A percentile compares a stretch with the other conserved stretches of the same genome.
phyloP scores from a whole-genome alignment of 2,113 vertebrate genomes.

The Leucopsar rothschildi region DNA sequence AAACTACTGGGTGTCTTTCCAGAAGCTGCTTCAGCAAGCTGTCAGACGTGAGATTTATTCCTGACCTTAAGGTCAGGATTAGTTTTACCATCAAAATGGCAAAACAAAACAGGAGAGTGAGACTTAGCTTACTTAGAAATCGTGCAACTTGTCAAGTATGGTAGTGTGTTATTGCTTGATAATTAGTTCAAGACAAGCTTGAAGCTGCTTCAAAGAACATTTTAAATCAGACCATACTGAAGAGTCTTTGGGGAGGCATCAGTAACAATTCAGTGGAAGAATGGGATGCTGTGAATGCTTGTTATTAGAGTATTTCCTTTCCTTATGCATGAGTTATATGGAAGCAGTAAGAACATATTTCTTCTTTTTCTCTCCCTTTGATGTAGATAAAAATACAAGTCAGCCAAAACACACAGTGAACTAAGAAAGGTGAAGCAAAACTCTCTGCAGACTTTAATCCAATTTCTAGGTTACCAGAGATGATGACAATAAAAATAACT shows the following conservation, averaged over 20 bases:
- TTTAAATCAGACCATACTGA: constrained; percentile 47
- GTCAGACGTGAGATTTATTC: constrained; percentile 35
- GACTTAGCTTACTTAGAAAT: constrained; percentile 7
- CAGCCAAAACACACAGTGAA: constrained; percentile 5
- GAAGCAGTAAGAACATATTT: background rate
- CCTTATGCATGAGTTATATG: background rate
- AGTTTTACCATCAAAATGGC: constrained; percentile 24
- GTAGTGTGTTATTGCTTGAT: constrained; percentile 19
- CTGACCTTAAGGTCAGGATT: constrained; percentile 42
- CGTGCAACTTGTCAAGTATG: constrained; percentile 30
- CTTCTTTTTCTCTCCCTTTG: constrained; percentile 7
- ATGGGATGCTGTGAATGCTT: background rate
- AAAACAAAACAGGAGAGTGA: constrained; percentile 18
- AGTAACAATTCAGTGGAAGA: constrained; percentile 19
- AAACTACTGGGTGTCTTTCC: constrained; percentile 45
- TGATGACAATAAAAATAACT: background rate
- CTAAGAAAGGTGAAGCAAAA: constrained; percentile 18
- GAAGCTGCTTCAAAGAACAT: constrained; percentile 44
- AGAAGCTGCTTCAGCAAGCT: constrained; percentile 59
- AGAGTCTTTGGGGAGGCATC: constrained; percentile 34
- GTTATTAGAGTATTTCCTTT: constrained; percentile 18
- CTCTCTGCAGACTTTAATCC: background rate
- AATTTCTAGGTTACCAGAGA: constrained; percentile 4
- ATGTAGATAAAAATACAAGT: constrained; percentile 8
- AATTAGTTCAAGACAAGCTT: constrained; percentile 66